Percentiles rank a stretch among this genome's conserved stretches.
phyloP scores from a whole-genome alignment of 1,140 invertebrate genomes.

The Solenopsis fugax region DNA sequence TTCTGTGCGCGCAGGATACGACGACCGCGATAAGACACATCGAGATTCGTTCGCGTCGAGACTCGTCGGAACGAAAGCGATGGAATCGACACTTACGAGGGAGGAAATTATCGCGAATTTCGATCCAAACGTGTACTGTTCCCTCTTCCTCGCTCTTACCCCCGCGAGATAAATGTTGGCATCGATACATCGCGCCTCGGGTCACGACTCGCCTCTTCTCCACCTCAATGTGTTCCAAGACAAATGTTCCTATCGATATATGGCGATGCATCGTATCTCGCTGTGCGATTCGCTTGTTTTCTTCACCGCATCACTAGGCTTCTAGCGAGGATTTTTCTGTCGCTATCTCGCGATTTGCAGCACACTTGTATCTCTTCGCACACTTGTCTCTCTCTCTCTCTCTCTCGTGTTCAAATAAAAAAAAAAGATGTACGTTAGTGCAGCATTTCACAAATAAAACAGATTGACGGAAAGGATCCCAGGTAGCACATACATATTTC shows the following conservation, averaged over 20 bases:
- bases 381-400: not conserved
- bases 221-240: slow-evolving; percentile 47
- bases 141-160: not conserved
- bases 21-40: slow-evolving; percentile 12
- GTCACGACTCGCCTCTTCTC: slow-evolving; percentile 50
- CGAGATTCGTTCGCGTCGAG: slow-evolving; percentile 20
- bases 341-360: slow-evolving; percentile 24
- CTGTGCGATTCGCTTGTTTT: slow-evolving; percentile 15
- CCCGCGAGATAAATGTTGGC: slow-evolving; percentile 51
- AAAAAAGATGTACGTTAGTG: not conserved
- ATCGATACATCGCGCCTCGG: slow-evolving; percentile 52
- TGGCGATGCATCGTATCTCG: slow-evolving; percentile 43
- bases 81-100: slow-evolving; percentile 47
- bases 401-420: not conserved
- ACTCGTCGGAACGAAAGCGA: slow-evolving; percentile 40
- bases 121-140: slow-evolving; percentile 43
- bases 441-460: not conserved
- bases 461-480: not conserved
- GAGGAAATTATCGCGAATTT: slow-evolving; percentile 45
- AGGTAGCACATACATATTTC: too few relatives aligned
- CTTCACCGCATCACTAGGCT: not conserved
- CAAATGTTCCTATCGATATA: slow-evolving; percentile 56
- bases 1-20: not conserved
- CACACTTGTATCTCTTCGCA: not conserved
- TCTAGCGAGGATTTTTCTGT: slow-evolving; percentile 30